These are phyloP conservation scores for Zelostemma sp. DNA, from an alignment of 1,140 invertebrate genomes.

Conservation along the genomic window DNA sequence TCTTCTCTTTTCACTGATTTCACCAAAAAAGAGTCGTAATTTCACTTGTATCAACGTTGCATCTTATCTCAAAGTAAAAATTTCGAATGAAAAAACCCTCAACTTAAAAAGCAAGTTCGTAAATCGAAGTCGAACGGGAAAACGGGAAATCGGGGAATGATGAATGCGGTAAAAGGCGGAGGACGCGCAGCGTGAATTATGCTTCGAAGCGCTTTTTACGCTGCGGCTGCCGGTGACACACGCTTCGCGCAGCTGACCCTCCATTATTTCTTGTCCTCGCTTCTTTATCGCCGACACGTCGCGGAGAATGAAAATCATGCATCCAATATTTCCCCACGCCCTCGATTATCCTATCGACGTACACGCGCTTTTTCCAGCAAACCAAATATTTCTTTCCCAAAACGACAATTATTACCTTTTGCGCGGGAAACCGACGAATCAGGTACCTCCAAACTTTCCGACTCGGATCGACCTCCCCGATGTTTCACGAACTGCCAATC, in stretches of 20 bases:
- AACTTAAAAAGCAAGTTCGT: no score
- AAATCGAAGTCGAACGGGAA: not conserved
- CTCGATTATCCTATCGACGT: not conserved
- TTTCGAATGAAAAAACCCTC: no score
- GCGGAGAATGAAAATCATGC: constrained; percentile 15
- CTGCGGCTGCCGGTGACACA: constrained; percentile 56
- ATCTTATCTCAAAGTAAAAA: no score
- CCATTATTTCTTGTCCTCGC: constrained; percentile 55
- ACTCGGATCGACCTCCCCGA: constrained; percentile 55
- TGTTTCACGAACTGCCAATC: constrained; percentile 74
- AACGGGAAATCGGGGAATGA: not conserved
- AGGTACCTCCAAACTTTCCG: constrained; percentile 26
- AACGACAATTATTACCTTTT: constrained; percentile 49
- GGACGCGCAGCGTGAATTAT: constrained; percentile 35
- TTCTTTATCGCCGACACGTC: constrained; percentile 44
- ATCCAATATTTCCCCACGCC: constrained; percentile 7
- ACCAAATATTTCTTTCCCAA: no score
- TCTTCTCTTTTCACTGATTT: no score
- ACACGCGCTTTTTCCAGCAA: constrained; percentile 4
- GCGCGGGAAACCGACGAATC: constrained; percentile 14
- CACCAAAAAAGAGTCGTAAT: no score
- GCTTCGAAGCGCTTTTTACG: constrained; percentile 51
- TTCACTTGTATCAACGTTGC: no score
- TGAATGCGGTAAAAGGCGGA: constrained; percentile 10
- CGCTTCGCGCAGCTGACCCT: constrained; percentile 57